Evolutionary conservation across 2,113 vertebrate species (phyloP).

Genomic region (Trogon surrucura): DNA sequence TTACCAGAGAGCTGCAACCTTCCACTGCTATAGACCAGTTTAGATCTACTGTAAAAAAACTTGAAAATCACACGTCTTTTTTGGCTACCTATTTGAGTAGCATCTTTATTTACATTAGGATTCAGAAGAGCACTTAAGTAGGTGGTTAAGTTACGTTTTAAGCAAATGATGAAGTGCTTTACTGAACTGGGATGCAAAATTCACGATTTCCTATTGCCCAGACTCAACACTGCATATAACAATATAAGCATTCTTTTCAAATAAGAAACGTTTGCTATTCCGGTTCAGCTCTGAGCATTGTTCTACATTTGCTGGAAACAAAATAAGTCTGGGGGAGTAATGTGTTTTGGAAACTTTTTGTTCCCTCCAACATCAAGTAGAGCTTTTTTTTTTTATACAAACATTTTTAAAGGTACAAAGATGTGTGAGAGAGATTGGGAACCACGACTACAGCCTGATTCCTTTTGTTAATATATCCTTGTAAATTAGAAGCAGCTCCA

Average conservation of each 20-base stretch:
- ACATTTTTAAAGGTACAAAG: slow-evolving; percentile 33
- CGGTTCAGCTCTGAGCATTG: background rate
- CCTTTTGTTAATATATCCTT: background rate
- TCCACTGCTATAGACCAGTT: background rate
- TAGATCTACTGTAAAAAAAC: background rate
- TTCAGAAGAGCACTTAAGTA: background rate
- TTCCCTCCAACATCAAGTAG: slow-evolving; percentile 18
- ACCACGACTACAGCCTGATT: background rate
- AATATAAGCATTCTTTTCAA: slow-evolving; percentile 55
- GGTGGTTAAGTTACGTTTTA: background rate
- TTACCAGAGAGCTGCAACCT: background rate
- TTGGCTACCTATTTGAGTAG: background rate
- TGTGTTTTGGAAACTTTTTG: slow-evolving; percentile 59
- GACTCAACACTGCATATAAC: background rate
- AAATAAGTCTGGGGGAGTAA: slow-evolving; percentile 17
- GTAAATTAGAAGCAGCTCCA: background rate
- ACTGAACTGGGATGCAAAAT: background rate
- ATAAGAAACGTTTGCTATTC: slow-evolving; percentile 29
- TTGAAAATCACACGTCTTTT: background rate
- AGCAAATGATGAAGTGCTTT: background rate
- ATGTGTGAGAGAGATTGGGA: slow-evolving; percentile 16
- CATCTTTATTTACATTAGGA: background rate
- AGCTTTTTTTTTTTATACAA: slow-evolving; percentile 6
- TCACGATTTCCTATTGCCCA: slow-evolving; percentile 19
- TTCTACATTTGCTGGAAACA: slow-evolving; percentile 36